These are phyloP conservation scores for Drosophila sproati DNA, from an alignment of 1,140 invertebrate species.

Conservation along the genomic window DNA sequence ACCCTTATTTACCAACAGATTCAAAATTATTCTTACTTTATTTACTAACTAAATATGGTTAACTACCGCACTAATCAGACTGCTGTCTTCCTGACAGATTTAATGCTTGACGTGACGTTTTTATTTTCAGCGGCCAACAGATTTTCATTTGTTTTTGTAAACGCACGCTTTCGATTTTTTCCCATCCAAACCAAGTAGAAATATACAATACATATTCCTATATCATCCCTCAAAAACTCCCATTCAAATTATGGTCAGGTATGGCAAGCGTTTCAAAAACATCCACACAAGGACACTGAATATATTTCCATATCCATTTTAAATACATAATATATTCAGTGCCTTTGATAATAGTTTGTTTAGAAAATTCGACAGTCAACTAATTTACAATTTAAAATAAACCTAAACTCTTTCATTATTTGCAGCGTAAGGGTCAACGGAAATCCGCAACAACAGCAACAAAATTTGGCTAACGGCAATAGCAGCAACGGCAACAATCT, in stretches of 20 bases:
- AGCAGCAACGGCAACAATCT: slow-evolving; percentile 37
- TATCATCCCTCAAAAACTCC: slow-evolving; percentile 25
- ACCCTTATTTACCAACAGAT: neutral
- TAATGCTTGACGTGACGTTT: slow-evolving; percentile 55
- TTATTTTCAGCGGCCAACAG: slow-evolving; percentile 64
- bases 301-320: neutral
- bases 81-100: neutral
- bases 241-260: slow-evolving; percentile 72
- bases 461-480: slow-evolving; percentile 39
- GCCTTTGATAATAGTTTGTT: neutral
- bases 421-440: slow-evolving; percentile 60
- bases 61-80: neutral
- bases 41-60: neutral
- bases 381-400: too few species aligned
- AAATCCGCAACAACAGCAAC: slow-evolving; percentile 37
- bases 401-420: slow-evolving; percentile 1
- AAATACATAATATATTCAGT: neutral
- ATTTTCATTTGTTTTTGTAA: slow-evolving; percentile 44
- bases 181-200: slow-evolving; percentile 22
- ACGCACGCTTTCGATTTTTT: slow-evolving; percentile 35
- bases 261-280: slow-evolving; percentile 39
- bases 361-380: too few species aligned
- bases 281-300: neutral
- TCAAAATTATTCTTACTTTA: neutral
- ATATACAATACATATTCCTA: slow-evolving; percentile 9